Evolutionary conservation across 2,797 vertebrate genomes (phyloP).

Genomic region (Pangasius sanitwongsei): DNA sequence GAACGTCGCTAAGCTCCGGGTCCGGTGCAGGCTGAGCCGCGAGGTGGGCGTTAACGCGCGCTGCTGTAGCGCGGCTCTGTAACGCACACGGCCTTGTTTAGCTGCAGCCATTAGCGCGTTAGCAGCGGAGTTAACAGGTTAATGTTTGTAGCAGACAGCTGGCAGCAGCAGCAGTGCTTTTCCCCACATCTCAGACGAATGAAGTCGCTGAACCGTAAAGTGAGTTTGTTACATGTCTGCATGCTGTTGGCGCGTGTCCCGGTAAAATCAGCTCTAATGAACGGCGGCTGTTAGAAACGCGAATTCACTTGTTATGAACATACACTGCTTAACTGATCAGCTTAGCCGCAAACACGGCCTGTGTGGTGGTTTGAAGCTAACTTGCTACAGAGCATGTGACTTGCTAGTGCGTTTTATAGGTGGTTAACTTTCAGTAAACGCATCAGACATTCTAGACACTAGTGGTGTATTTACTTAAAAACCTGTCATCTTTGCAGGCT

Average conservation of each 20-base stretch:
- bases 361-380: not conserved
- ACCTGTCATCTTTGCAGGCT: not conserved
- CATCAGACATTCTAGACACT: not conserved
- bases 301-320: not conserved
- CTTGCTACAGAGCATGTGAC: not conserved
- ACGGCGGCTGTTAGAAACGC: not conserved
- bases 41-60: constrained; percentile 40
- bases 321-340: not conserved
- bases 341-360: constrained; percentile 11
- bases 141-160: not conserved
- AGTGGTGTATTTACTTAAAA: too few species aligned
- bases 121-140: not conserved
- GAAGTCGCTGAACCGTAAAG: not conserved
- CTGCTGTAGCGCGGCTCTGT: not conserved
- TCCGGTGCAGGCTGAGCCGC: not conserved
- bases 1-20: too few species aligned
- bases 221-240: not conserved
- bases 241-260: too few species aligned
- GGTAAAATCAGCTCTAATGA: not conserved
- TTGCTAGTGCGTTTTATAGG: not conserved
- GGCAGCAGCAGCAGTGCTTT: not conserved
- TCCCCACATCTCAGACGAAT: not conserved
- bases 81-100: constrained; percentile 20
- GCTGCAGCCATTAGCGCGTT: not conserved
- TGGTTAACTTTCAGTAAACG: not conserved